Conservation (phyloP, 1,140 invertebrate genomes). For the Tyrophagus putrescentiae region DNA sequence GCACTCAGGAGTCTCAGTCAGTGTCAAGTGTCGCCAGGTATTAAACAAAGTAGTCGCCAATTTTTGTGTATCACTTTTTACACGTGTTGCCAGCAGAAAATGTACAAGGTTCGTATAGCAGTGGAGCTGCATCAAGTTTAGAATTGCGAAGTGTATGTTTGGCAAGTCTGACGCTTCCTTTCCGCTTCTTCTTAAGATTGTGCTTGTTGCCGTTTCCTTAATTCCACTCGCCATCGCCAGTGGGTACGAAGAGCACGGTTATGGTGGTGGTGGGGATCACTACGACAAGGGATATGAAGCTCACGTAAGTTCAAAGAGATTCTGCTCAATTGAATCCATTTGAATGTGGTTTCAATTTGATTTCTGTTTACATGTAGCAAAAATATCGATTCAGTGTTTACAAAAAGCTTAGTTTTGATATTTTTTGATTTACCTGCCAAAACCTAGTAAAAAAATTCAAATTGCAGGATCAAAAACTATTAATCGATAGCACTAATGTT, state of each 20-base stretch:
- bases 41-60: too few relatives aligned
- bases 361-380: neutral
- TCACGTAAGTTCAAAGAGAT: neutral
- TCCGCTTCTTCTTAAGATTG: constrained; percentile 1
- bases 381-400: neutral
- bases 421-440: neutral
- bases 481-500: too few relatives aligned
- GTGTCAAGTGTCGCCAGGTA: too few relatives aligned
- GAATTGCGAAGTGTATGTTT: too few relatives aligned
- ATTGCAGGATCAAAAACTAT: too few relatives aligned
- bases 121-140: too few relatives aligned
- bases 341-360: neutral
- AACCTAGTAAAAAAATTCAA: too few relatives aligned
- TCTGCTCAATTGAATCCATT: neutral
- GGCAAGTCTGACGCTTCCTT: too few relatives aligned
- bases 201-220: constrained; percentile 8
- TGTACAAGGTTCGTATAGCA: too few relatives aligned
- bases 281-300: neutral
- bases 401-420: neutral
- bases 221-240: neutral
- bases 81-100: too few relatives aligned
- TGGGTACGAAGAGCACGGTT: constrained; percentile 6
- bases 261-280: neutral
- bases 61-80: too few relatives aligned
- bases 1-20: too few relatives aligned